phyloP scores from a whole-genome alignment of 1,140 invertebrate genomes.

The Venturia canescens region DNA sequence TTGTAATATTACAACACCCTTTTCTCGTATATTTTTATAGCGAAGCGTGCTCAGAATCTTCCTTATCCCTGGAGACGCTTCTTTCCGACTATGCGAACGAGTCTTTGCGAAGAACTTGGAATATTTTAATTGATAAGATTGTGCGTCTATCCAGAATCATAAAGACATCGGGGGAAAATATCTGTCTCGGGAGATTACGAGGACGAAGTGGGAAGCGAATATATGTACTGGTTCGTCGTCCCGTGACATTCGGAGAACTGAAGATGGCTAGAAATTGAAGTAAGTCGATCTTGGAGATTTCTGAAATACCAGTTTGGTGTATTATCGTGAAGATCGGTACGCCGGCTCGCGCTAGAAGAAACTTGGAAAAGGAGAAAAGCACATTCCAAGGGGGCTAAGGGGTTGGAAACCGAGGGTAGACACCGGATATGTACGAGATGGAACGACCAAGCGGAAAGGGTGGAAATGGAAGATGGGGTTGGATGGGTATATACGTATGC shows the following conservation, averaged over 20 bases:
- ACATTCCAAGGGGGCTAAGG: conserved; percentile 42
- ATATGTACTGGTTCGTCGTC: not conserved
- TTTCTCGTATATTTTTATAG: conserved; percentile 47
- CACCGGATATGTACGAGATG: conserved; percentile 67
- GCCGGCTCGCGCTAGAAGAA: conserved; percentile 31
- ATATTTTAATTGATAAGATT: conserved; percentile 45
- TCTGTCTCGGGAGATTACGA: not conserved
- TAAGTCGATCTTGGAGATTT: conserved; percentile 45
- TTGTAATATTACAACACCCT: conserved; percentile 46
- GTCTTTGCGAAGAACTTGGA: conserved; percentile 28
- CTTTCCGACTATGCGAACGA: not conserved
- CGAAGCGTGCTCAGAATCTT: conserved; percentile 40
- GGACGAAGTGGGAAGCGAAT: not conserved
- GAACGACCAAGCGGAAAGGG: conserved; percentile 48
- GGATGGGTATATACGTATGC: conserved; percentile 62
- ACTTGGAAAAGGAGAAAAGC: not conserved
- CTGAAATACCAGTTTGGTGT: conserved; percentile 34
- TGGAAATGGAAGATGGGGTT: conserved; percentile 53
- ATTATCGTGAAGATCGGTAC: conserved; percentile 23
- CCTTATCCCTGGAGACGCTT: not conserved
- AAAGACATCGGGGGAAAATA: not conserved
- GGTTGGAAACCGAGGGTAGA: conserved; percentile 55
- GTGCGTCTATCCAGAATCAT: conserved; percentile 3
- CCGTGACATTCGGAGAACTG: conserved; percentile 39
- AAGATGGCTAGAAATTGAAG: conserved; percentile 38